A percentile compares a stretch with the other conserved stretches of the same genome.
phyloP scores from a whole-genome alignment of 2,113 vertebrate species.

The Ceuthmochares aereus region DNA sequence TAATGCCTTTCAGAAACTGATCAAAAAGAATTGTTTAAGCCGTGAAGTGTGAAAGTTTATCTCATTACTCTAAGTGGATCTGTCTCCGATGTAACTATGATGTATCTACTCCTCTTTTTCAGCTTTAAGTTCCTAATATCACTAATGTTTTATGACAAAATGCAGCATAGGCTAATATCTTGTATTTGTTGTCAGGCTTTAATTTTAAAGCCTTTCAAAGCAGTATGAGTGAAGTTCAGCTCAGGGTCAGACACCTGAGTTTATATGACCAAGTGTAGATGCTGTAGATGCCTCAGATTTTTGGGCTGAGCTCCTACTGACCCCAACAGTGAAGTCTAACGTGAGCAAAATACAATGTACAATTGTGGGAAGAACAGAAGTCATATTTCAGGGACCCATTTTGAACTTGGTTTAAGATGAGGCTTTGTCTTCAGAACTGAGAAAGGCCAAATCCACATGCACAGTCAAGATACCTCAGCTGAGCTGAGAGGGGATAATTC shows the following conservation, averaged over 20 bases:
- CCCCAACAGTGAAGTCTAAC: background rate
- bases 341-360: background rate
- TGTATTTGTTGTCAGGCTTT: background rate
- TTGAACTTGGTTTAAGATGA: background rate
- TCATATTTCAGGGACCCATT: background rate
- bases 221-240: background rate
- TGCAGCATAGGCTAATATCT: background rate
- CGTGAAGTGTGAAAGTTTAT: slow-evolving; percentile 15
- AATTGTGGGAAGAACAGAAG: background rate
- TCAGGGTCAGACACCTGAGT: background rate
- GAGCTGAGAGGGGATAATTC: background rate
- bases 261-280: background rate
- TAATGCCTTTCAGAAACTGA: background rate
- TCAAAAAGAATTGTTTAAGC: slow-evolving; percentile 22
- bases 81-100: background rate
- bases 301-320: background rate
- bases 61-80: slow-evolving; percentile 9
- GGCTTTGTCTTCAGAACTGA: background rate
- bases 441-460: background rate
- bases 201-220: background rate
- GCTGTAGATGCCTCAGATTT: background rate
- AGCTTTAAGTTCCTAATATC: background rate
- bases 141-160: background rate
- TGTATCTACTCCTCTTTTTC: background rate
- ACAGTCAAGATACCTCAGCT: background rate